These are phyloP conservation scores for Natator depressus DNA, from an alignment of 2,113 vertebrate genomes.

Conservation along the genomic window DNA sequence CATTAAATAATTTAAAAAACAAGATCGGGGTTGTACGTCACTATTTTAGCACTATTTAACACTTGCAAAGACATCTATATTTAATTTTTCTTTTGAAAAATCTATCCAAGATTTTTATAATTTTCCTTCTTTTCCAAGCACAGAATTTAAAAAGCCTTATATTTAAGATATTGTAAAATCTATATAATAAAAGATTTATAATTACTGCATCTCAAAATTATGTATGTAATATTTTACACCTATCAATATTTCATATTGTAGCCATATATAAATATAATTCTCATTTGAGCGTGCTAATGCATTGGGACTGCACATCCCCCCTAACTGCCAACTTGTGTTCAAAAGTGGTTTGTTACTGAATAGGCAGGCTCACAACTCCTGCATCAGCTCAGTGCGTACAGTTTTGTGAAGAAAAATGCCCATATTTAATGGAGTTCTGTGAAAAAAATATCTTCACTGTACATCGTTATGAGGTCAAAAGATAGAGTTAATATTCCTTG, in stretches of 20 bases:
- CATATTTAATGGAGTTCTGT: background rate
- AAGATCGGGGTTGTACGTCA: background rate
- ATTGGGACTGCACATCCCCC: accelerated
- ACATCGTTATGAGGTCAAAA: background rate
- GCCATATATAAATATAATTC: background rate
- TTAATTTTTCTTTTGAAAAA: background rate
- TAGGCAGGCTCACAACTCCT: background rate
- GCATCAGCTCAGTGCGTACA: background rate
- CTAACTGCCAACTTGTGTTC: background rate
- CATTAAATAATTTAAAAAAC: background rate
- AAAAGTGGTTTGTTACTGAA: background rate
- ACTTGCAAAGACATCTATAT: background rate
- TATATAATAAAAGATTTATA: background rate
- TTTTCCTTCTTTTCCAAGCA: background rate
- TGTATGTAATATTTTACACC: background rate
- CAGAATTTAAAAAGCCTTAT: background rate
- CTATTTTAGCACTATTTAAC: no score
- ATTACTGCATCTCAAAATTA: background rate
- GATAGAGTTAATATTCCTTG: background rate
- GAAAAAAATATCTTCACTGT: background rate
- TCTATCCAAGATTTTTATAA: background rate
- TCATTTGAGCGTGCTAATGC: background rate
- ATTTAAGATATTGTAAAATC: background rate
- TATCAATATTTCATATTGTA: background rate
- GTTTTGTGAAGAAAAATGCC: background rate